Evolutionary conservation across 1,140 invertebrate genomes (phyloP), one percentile per base, ranked within the genome.

Genomic region (Camponotus pennsylvanicus): DNA sequence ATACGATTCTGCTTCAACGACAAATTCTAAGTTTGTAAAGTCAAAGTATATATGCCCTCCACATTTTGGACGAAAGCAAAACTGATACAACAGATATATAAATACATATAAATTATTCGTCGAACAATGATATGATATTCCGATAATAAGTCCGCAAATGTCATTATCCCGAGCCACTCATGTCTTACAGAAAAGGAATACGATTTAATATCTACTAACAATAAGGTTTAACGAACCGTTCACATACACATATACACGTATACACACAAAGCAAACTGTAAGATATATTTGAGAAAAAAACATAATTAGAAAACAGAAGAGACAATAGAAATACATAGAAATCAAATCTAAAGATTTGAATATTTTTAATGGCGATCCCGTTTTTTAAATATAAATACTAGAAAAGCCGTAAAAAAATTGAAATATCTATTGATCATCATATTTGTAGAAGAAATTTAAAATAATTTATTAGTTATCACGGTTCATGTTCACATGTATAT

Each of bases 81-180:
- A 27, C 27, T 27, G 27, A 27, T 27, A 27, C 27, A 27, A 27
- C 27, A 27, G 27, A 27, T 27, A 27, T 27, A 27, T 27, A 59
- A 37, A 75, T 57, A 57, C 11, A n/a, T 27, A 9, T 8, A 64
- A 34, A 77, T 64, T 59, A 59, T 27, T 75, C 15, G 21, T 40
- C 27, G 18, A 57, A 75, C 27, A 21, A 21, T 18, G 15, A 11
- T 61, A 7, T 61, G 27, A 27, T 27, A 27, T 27, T 27, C 27
- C 27, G 27, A 27, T 27, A 27, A 27, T 27, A 27, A 15, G n/a
- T 18, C 27, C 27, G n/a, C n/a, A 15, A 64, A 55, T 49, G 27
- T 45, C 64, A n/a, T 69, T 78, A 89, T 88, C 91, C 92, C 92
- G 93, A 91, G 64, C 92, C 92, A 93, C 92, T 92, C 91, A 69